These are phyloP conservation scores for Brachionus asplanchnoidis DNA, from an alignment of 1,140 invertebrate genomes.

Conservation along the genomic window DNA sequence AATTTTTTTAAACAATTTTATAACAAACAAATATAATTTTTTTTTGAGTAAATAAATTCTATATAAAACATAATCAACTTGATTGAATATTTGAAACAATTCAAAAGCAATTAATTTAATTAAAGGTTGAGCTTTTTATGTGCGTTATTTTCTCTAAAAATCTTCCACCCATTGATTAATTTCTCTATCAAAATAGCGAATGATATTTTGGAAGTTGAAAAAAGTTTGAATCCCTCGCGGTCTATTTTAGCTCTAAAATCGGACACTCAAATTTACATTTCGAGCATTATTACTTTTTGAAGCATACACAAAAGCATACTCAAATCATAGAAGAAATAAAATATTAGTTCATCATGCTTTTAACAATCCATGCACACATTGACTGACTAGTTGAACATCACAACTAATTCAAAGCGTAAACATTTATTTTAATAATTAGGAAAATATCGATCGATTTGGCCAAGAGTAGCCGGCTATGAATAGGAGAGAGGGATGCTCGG, in stretches of 20 bases:
- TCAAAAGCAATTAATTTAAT: too few relatives aligned
- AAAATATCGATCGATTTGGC: constrained; percentile 8
- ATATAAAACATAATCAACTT: too few relatives aligned
- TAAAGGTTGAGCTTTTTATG: too few relatives aligned
- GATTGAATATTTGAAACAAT: too few relatives aligned
- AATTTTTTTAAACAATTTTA: too few relatives aligned
- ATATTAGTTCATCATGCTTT: neutral
- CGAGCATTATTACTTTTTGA: neutral
- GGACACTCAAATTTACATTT: constrained; percentile 31
- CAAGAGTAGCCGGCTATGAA: neutral
- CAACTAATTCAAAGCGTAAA: constrained; percentile 17
- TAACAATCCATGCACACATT: constrained; percentile 1
- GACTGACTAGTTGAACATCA: neutral
- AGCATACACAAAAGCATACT: neutral
- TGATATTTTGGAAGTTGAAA: neutral
- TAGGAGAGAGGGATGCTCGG: neutral
- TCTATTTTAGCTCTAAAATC: neutral
- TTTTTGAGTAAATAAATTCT: too few relatives aligned
- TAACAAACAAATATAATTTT: too few relatives aligned
- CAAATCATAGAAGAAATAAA: neutral
- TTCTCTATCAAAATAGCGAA: too few relatives aligned
- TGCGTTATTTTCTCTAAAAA: too few relatives aligned
- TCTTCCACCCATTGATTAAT: too few relatives aligned
- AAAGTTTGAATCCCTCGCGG: neutral
- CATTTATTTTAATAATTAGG: constrained; percentile 35